Percentiles rank a stretch among this genome's conserved stretches.
Conservation (phyloP, 2,888 invertebrate species). For the Frankliniella intonsa region DNA sequence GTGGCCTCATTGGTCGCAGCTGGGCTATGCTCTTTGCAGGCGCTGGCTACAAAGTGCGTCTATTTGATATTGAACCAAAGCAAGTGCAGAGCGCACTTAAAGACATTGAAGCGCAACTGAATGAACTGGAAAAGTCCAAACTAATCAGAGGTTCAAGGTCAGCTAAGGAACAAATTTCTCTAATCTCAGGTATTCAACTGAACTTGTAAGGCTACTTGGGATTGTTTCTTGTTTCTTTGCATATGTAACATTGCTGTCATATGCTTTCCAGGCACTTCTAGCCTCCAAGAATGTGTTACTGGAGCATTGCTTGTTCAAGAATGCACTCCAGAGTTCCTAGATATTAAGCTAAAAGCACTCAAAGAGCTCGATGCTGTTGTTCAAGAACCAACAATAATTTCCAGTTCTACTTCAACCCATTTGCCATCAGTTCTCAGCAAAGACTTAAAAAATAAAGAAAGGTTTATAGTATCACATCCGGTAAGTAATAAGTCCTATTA, state of each 20-base stretch:
- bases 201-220: neutral
- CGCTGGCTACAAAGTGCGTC: conserved; percentile 79
- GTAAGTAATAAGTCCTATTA: conserved; percentile 46
- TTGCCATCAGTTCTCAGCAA: conserved; percentile 83
- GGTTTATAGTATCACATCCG: conserved; percentile 86
- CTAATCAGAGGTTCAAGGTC: conserved; percentile 70
- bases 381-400: conserved; percentile 71
- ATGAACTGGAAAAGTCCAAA: conserved; percentile 63
- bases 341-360: conserved; percentile 78
- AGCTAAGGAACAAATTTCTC: conserved; percentile 68
- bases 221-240: neutral
- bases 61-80: conserved; percentile 77
- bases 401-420: conserved; percentile 91
- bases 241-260: neutral
- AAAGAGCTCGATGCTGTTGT: conserved; percentile 70
- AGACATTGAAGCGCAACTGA: conserved; percentile 69
- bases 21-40: conserved; percentile 97
- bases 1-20: conserved; percentile 91
- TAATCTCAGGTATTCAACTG: conserved; percentile 66
- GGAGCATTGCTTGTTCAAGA: conserved; percentile 83
- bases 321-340: conserved; percentile 86
- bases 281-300: conserved; percentile 65
- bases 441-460: conserved; percentile 64
- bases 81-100: conserved; percentile 69
- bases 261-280: conserved; percentile 55